Evolutionary conservation across 2,888 invertebrate species (phyloP).

Genomic region (Mechanitis mazaeus): DNA sequence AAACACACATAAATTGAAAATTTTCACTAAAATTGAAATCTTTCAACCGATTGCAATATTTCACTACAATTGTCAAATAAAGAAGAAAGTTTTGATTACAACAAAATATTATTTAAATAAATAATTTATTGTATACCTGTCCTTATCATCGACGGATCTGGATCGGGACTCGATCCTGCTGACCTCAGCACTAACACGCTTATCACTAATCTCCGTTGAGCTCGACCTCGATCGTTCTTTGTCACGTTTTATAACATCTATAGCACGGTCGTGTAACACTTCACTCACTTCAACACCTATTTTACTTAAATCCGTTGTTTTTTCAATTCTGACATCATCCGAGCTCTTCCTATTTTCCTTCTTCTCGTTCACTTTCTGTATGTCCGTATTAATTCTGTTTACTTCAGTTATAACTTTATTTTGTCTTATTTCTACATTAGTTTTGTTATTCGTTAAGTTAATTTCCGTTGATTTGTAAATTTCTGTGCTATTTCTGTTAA

Average conservation of each 20-base stretch:
- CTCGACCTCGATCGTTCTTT: conserved; percentile 27
- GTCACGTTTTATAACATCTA: conserved; percentile 23
- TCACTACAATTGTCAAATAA: no score
- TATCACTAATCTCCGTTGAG: conserved; percentile 27
- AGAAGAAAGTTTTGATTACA: no score
- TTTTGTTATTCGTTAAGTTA: conserved; percentile 1
- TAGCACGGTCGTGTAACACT: conserved; percentile 18
- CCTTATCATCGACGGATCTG: conserved; percentile 35
- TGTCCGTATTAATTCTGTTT: conserved; percentile 16
- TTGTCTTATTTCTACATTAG: conserved; percentile 4
- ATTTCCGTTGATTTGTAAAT: conserved; percentile 13
- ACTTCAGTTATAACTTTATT: conserved; percentile 9
- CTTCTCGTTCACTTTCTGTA: conserved; percentile 9
- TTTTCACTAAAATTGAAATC: no score
- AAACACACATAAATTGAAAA: no score
- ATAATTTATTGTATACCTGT: conserved; percentile 15
- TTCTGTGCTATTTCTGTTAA: conserved; percentile 16
- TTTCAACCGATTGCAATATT: no score
- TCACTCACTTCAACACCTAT: conserved; percentile 30
- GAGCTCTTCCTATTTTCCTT: conserved; percentile 27
- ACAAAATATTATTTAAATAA: background rate
- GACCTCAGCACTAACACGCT: conserved; percentile 33
- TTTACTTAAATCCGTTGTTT: conserved; percentile 23
- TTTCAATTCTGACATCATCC: conserved; percentile 27
- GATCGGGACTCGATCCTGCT: conserved; percentile 36